Percentiles rank a stretch among this genome's conserved stretches.
Conservation (phyloP, 2,113 vertebrate species). For the Euleptes europaea region DNA sequence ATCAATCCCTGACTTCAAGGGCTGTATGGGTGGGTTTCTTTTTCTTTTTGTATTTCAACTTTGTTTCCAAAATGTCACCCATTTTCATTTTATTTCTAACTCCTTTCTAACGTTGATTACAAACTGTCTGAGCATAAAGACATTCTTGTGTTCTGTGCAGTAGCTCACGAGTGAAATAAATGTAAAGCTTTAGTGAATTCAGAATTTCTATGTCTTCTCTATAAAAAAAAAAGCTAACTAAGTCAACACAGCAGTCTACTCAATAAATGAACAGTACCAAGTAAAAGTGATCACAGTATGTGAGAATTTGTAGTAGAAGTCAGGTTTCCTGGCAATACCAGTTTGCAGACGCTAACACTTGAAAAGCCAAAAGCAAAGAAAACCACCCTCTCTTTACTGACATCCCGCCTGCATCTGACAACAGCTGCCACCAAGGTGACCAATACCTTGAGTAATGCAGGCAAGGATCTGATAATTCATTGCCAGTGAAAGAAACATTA, state of each 20-base stretch:
- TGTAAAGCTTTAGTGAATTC: background rate
- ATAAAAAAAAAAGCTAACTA: slow-evolving; percentile 5
- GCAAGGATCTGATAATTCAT: background rate
- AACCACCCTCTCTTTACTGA: background rate
- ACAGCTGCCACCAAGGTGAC: slow-evolving; percentile 6
- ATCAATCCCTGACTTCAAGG: too few species aligned
- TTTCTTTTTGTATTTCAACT: too few species aligned
- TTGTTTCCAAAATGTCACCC: too few species aligned
- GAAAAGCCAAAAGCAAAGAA: background rate
- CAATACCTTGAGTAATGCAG: background rate
- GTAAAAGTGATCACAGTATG: background rate
- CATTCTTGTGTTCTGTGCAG: background rate
- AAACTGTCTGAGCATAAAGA: background rate
- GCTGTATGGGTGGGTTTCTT: too few species aligned
- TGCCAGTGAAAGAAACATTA: background rate
- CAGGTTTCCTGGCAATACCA: background rate
- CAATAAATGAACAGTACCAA: background rate
- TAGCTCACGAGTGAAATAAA: background rate
- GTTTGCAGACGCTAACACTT: background rate
- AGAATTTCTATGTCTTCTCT: background rate
- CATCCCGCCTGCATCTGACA: background rate
- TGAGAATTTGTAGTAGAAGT: background rate
- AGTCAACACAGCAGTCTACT: background rate
- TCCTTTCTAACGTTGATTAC: background rate
- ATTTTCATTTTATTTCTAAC: too few species aligned